Evolutionary conservation across 1,140 invertebrate species (phyloP).

Genomic region (Leptoteleia sp.): DNA sequence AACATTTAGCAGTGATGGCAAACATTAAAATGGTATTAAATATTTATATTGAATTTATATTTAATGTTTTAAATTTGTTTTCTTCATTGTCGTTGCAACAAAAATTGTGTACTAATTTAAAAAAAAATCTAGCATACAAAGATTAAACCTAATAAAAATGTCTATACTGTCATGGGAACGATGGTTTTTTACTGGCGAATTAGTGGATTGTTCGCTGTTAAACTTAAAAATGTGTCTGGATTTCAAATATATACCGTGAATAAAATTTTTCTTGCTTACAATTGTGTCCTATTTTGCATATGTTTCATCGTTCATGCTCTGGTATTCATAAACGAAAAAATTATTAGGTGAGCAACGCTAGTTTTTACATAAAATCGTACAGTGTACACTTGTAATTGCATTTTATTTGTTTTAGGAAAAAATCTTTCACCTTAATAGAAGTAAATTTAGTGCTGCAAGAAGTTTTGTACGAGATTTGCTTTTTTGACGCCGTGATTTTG

Average conservation of each 20-base stretch:
- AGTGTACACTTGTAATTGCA: too few relatives aligned
- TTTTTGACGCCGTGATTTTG: conserved; percentile 20
- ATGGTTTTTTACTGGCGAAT: conserved; percentile 16
- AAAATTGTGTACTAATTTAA: neutral
- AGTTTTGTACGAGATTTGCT: conserved; percentile 6
- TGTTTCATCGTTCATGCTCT: neutral
- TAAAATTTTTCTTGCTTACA: conserved; percentile 10
- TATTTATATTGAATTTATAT: too few relatives aligned
- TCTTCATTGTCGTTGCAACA: too few relatives aligned
- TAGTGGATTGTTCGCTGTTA: conserved; percentile 15
- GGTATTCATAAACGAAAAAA: neutral
- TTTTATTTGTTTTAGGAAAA: conserved; percentile 8
- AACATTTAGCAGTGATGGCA: too few relatives aligned
- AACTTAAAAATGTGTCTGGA: neutral
- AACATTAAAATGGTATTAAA: too few relatives aligned
- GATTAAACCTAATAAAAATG: conserved; percentile 9
- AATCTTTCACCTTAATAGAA: conserved; percentile 15
- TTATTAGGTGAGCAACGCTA: neutral
- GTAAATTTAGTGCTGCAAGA: conserved; percentile 15
- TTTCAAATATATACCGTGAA: conserved; percentile 1
- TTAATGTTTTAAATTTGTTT: too few relatives aligned
- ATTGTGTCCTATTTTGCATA: conserved; percentile 4
- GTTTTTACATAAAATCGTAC: too few relatives aligned
- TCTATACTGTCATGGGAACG: conserved; percentile 14
- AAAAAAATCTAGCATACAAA: too few relatives aligned